A percentile compares a stretch with the other conserved stretches of the same genome.
Conservation (phyloP, 2,797 vertebrate species). For the Darevskia mixta region DNA sequence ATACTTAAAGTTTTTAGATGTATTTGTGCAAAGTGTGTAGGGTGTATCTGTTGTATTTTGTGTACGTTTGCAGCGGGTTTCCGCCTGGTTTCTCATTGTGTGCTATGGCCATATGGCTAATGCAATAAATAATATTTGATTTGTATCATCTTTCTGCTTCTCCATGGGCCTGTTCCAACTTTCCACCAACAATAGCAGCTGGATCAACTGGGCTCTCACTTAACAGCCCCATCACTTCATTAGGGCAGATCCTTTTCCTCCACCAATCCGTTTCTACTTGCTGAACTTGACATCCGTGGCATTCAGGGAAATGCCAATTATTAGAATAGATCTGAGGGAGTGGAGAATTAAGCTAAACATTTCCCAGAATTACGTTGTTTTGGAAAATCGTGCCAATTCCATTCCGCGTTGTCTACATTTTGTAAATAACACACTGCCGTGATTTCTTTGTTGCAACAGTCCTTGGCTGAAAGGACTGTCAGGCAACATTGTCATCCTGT, state of each 20-base stretch:
- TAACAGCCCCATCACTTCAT: rapidly evolving
- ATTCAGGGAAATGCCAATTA: background rate
- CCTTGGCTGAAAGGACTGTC: slow-evolving; percentile 18
- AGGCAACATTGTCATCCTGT: slow-evolving; percentile 50
- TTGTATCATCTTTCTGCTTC: background rate
- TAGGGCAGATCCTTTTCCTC: background rate
- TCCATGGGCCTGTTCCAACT: background rate
- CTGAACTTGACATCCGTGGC: background rate
- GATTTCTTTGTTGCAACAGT: slow-evolving; percentile 15
- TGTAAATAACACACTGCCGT: background rate
- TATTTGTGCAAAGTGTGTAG: too few species aligned
- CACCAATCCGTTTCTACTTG: background rate
- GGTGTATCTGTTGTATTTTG: too few species aligned
- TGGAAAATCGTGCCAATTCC: slow-evolving; percentile 39
- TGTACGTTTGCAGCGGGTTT: too few species aligned
- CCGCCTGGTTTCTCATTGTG: too few species aligned
- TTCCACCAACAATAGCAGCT: rapidly evolving
- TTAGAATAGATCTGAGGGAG: background rate
- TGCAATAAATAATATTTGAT: too few species aligned
- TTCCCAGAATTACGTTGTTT: background rate
- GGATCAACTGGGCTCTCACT: background rate
- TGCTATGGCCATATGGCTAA: too few species aligned
- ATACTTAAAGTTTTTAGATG: too few species aligned
- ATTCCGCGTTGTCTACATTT: background rate
- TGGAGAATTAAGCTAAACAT: background rate